These are phyloP conservation scores for Araneus ventricosus DNA, from an alignment of 1,140 invertebrate species.

Conservation along the genomic window DNA sequence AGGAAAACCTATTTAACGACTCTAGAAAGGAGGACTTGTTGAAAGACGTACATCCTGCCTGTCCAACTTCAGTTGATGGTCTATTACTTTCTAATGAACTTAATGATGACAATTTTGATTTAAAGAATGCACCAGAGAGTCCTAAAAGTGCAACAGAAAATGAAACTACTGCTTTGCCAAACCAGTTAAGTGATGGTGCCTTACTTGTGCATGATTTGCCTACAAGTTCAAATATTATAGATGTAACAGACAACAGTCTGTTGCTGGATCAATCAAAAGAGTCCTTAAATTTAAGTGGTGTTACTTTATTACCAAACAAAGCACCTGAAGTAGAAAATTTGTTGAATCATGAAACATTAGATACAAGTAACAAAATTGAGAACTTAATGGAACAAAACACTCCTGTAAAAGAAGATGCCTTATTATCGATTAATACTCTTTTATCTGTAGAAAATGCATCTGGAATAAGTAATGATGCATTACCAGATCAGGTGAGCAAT, in stretches of 20 bases:
- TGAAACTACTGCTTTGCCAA: neutral
- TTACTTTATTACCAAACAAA: neutral
- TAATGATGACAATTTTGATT: neutral
- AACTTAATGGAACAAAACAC: neutral
- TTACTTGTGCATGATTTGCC: neutral
- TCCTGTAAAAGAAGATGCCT: neutral
- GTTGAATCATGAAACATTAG: neutral
- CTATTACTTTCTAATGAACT: neutral
- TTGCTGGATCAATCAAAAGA: neutral
- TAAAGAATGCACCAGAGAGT: neutral
- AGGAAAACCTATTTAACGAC: neutral
- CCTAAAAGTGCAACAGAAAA: neutral
- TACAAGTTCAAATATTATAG: neutral
- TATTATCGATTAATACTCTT: neutral
- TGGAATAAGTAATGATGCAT: neutral
- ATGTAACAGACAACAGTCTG: neutral
- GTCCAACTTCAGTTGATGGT: neutral
- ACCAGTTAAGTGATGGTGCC: neutral
- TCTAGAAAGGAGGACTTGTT: neutral
- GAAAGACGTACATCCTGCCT: neutral
- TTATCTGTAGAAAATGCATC: neutral
- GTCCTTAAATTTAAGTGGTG: neutral
- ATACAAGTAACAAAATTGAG: neutral
- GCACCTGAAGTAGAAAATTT: neutral
- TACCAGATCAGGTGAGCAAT: slow-evolving; percentile 12